A percentile compares a stretch with the other conserved stretches of the same genome.
These are phyloP conservation scores for Agrilus cyanescens DNA, from an alignment of 2,888 invertebrate genomes.

Conservation along the genomic window DNA sequence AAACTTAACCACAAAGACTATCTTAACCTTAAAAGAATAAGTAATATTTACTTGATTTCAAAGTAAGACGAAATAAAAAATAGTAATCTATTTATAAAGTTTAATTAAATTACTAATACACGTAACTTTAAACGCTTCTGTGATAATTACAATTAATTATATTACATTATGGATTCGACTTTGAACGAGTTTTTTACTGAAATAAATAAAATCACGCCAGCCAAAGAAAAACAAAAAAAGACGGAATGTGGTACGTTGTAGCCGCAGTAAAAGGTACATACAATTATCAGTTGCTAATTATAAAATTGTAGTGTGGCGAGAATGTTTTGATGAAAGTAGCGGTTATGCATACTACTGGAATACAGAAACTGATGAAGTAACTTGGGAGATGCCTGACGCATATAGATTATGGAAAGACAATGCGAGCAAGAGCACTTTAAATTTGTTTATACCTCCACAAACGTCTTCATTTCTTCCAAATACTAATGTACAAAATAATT, in stretches of 20 bases:
- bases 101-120: too few relatives aligned
- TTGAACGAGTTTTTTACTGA: constrained; percentile 34
- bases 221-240: constrained; percentile 15
- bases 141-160: constrained; percentile 31
- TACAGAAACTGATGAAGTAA: constrained; percentile 47
- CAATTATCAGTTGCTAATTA: constrained; percentile 3
- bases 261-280: background rate
- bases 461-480: constrained; percentile 21
- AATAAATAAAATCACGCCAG: constrained; percentile 32
- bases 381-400: constrained; percentile 49
- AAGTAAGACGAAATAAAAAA: too few relatives aligned
- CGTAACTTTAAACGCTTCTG: constrained; percentile 21
- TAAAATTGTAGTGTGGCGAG: constrained; percentile 47
- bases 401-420: constrained; percentile 23
- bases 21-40: too few relatives aligned
- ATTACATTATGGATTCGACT: constrained; percentile 27
- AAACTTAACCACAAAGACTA: too few relatives aligned
- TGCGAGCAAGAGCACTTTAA: constrained; percentile 5
- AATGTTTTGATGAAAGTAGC: constrained; percentile 47
- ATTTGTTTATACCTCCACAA: constrained; percentile 22
- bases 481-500: constrained; percentile 10
- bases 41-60: too few relatives aligned
- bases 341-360: constrained; percentile 58
- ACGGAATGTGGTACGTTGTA: constrained; percentile 13
- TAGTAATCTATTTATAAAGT: too few relatives aligned